Base-by-base conservation (phyloP, 2,797 vertebrate genomes). In the Erithacus rubecula region DNA sequence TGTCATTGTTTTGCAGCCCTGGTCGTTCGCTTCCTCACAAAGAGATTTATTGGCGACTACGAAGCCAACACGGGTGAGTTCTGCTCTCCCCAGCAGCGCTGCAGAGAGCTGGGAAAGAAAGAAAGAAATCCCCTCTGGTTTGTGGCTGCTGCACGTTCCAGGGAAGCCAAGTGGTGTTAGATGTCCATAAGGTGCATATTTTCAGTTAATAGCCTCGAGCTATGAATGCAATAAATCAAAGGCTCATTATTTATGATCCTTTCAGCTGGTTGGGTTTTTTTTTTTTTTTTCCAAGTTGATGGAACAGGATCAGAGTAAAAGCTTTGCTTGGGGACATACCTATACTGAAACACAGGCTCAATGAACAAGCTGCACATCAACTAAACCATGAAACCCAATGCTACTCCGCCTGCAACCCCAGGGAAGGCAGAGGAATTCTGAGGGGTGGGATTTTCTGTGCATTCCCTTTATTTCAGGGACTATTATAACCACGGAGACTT, bases 21-120 rank as follows among this genome's bases (percentile, higher is more conserved):
- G 87, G 98, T 99, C 12, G 99, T 99, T 88, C 97, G 99, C 70
- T 99, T 99, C 94, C 98, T 99, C 90, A 99, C 99, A 3, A 99
- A 99, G 97, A 98, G 99, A 96, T 99, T 99, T 97, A 99, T 99
- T 75, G 99, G 99, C 52, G 99, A 99, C 96, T 99, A 99, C 27
- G 99, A 99, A 95, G 98, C 99, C 87, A 99, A 99, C 93, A 98
- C 99, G 4, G 99, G 99, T 99, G 97, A 97, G 98, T 97, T 97
- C 87, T 88, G 67, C 69, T 89, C 85, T 78, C 60, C 77, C 3
- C 75, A 55, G 70, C 65, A 58, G 89, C 47, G 3, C 69, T 89
- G 70, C 56, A 58, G 69, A 27, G n/a, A 34, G 65, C 5, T 63
- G 72, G 60, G 11, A 39, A 60, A 64, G 59, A 77, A 69, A 95